Percentiles rank a stretch among this genome's conserved stretches.
Evolutionary conservation across 2,113 vertebrate genomes (phyloP).

Genomic region (Chinchilla lanigera): DNA sequence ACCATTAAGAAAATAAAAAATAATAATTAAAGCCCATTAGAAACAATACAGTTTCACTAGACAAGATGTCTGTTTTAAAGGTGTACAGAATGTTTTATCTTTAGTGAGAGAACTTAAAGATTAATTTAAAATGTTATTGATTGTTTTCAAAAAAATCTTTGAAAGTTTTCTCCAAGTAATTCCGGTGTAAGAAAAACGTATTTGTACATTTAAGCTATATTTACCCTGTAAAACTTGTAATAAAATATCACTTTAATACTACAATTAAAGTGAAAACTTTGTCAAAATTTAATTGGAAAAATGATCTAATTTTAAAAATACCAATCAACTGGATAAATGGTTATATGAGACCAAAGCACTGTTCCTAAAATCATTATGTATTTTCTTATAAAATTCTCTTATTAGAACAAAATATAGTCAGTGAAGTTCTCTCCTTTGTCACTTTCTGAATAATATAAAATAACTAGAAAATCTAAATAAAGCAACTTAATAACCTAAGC

Average conservation of each 20-base stretch:
- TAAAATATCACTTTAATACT: background rate
- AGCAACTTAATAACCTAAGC: conserved; percentile 61
- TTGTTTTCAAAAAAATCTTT: background rate
- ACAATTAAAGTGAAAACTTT: background rate
- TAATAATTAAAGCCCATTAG: too few relatives aligned
- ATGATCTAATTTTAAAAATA: background rate
- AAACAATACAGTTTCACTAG: too few relatives aligned
- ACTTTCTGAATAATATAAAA: conserved; percentile 31
- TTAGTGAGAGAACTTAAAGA: background rate
- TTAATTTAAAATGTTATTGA: background rate
- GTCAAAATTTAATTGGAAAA: background rate
- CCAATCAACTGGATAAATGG: background rate
- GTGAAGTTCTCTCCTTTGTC: background rate
- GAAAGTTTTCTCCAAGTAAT: background rate
- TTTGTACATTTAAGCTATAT: background rate
- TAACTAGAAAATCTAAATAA: conserved; percentile 51
- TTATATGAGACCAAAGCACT: background rate
- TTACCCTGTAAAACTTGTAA: background rate
- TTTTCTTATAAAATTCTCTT: background rate
- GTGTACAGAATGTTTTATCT: background rate
- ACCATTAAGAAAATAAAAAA: background rate
- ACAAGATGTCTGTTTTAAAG: background rate
- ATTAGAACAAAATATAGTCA: background rate
- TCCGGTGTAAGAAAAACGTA: background rate
- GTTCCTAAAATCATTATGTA: background rate